Conservation (phyloP, 2,888 invertebrate species). For the Sarcophaga caerulescens region DNA sequence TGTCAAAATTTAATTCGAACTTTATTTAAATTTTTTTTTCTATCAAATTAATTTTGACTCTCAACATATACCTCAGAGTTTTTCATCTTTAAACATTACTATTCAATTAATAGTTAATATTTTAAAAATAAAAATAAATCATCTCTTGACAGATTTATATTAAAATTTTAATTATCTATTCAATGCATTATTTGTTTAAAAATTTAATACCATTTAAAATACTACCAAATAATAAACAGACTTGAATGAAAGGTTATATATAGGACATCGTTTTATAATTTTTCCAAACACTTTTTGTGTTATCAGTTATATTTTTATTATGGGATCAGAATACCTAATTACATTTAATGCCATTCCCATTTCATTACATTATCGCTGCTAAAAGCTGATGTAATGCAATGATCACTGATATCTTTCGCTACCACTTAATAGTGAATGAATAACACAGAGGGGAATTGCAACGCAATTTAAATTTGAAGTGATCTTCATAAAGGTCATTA, state of each 20-base stretch:
- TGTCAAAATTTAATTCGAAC: too few species aligned
- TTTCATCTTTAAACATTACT: too few species aligned
- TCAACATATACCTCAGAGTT: too few species aligned
- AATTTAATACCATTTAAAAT: too few species aligned
- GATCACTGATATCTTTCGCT: constrained; percentile 48
- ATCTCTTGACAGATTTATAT: too few species aligned
- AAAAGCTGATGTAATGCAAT: constrained; percentile 49
- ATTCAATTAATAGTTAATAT: not conserved
- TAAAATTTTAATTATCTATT: too few species aligned
- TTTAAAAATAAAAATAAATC: not conserved
- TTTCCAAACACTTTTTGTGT: constrained; percentile 15
- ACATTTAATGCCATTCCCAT: constrained; percentile 13
- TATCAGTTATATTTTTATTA: constrained; percentile 44
- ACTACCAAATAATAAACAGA: too few species aligned
- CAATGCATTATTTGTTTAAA: too few species aligned
- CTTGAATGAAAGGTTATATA: too few species aligned
- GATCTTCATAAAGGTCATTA: constrained; percentile 41
- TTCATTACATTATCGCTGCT: constrained; percentile 20
- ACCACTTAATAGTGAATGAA: not conserved
- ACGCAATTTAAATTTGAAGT: constrained; percentile 32
- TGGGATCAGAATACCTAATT: constrained; percentile 42
- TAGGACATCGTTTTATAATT: not conserved
- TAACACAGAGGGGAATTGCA: constrained; percentile 12
- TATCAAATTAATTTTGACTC: too few species aligned
- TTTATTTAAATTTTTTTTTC: too few species aligned